A percentile compares a stretch with the other conserved stretches of the same genome.
These are phyloP conservation scores for Myotis yumanensis DNA, from an alignment of 2,113 vertebrate species.

Conservation along the genomic window DNA sequence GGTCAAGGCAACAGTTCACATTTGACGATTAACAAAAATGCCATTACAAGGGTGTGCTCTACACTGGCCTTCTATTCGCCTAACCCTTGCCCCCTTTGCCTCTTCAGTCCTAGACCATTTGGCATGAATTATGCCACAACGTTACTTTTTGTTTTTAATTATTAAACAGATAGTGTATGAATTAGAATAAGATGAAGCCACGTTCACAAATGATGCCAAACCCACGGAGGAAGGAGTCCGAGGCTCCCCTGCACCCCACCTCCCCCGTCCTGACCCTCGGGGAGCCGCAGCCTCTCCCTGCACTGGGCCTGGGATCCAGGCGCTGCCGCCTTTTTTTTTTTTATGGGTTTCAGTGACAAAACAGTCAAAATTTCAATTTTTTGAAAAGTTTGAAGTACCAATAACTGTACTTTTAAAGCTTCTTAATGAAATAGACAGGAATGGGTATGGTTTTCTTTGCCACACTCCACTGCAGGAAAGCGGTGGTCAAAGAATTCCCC, in stretches of 20 bases:
- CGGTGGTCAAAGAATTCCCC: not conserved
- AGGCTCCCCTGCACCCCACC: not conserved
- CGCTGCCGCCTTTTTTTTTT: not conserved
- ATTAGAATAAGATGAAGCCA: not conserved
- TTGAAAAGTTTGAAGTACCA: not conserved
- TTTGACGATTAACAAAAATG: slow-evolving; percentile 39
- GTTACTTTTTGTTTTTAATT: not conserved
- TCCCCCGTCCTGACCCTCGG: not conserved
- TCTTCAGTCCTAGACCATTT: slow-evolving; percentile 27
- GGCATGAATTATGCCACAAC: not conserved
- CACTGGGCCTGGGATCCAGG: not conserved
- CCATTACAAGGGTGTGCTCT: slow-evolving; percentile 33
- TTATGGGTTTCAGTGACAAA: not conserved
- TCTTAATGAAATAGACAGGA: not conserved
- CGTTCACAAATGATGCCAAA: not conserved
- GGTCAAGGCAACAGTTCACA: not conserved
- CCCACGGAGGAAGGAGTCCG: not conserved
- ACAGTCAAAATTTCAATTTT: not conserved
- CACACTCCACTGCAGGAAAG: not conserved
- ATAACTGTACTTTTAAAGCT: not conserved
- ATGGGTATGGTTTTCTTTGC: not conserved
- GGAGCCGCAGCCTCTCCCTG: not conserved
- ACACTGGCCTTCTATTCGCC: slow-evolving; percentile 44
- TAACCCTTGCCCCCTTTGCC: slow-evolving; percentile 3
- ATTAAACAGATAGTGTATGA: not conserved